Conservation (phyloP, 2,113 vertebrate species). For the Bufo gargarizans region DNA sequence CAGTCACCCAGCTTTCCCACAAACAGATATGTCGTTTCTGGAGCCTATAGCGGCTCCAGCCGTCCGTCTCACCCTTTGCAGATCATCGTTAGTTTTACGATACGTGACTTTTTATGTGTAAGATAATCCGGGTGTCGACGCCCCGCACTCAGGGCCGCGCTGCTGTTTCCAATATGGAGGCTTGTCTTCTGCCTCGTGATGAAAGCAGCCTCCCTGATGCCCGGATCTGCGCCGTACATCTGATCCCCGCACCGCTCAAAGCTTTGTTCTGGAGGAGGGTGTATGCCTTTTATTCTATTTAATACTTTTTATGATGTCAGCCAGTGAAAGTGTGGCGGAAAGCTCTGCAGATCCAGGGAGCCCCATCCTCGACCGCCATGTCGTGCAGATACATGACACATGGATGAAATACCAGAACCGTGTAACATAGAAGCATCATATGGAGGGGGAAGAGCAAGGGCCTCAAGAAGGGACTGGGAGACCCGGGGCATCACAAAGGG, state of each 20-base stretch:
- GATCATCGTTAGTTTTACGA: neutral
- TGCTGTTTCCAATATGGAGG: conserved; percentile 25
- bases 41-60: neutral
- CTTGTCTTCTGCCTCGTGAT: neutral
- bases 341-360: neutral
- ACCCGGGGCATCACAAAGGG: too few species aligned
- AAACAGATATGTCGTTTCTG: neutral
- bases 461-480: too few species aligned
- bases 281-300: neutral
- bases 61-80: neutral
- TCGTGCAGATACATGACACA: neutral
- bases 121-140: neutral
- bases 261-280: conserved; percentile 4
- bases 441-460: too few species aligned
- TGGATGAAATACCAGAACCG: neutral
- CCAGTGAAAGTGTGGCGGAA: neutral
- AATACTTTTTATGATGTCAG: neutral
- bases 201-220: neutral
- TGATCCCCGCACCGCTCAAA: neutral
- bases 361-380: neutral
- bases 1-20: neutral
- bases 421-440: too few species aligned
- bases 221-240: neutral
- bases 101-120: neutral
- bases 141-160: neutral